A percentile compares a stretch with the other conserved stretches of the same genome.
Conservation (phyloP, 2,113 vertebrate species). For the Tachysurus fulvidraco region DNA sequence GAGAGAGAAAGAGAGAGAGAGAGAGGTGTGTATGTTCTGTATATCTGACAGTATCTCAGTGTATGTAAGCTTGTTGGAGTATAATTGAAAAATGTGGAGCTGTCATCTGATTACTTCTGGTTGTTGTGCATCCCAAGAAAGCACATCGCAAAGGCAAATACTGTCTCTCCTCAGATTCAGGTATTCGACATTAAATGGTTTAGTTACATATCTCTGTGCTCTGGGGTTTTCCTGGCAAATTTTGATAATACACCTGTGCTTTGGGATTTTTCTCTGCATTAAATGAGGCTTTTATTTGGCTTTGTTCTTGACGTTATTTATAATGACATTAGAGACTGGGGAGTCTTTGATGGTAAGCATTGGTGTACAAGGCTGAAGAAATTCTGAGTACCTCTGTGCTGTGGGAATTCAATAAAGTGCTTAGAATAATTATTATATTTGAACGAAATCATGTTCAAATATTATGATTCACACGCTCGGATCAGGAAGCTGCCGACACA, state of each 20-base stretch:
- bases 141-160: conserved; percentile 3
- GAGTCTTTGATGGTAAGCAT: conserved; percentile 20
- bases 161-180: background rate
- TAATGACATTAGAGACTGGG: conserved; percentile 39
- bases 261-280: background rate
- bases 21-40: background rate
- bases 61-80: background rate
- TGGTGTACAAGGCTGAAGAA: background rate
- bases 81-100: conserved; percentile 46
- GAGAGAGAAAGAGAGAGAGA: background rate
- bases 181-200: conserved; percentile 23
- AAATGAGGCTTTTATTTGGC: conserved; percentile 7
- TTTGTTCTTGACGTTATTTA: conserved; percentile 20
- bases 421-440: background rate
- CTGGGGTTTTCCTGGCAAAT: background rate
- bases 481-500: too few relatives aligned
- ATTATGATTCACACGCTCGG: too few relatives aligned
- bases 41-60: background rate
- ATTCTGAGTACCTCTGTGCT: background rate
- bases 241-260: conserved; percentile 5
- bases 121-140: conserved; percentile 36
- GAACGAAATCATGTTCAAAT: background rate
- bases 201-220: background rate
- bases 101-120: conserved; percentile 46
- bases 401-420: background rate